A percentile compares a stretch with the other conserved stretches of the same genome.
Conservation (phyloP, 2,888 invertebrate genomes). For the Odontocerum albicorne region DNA sequence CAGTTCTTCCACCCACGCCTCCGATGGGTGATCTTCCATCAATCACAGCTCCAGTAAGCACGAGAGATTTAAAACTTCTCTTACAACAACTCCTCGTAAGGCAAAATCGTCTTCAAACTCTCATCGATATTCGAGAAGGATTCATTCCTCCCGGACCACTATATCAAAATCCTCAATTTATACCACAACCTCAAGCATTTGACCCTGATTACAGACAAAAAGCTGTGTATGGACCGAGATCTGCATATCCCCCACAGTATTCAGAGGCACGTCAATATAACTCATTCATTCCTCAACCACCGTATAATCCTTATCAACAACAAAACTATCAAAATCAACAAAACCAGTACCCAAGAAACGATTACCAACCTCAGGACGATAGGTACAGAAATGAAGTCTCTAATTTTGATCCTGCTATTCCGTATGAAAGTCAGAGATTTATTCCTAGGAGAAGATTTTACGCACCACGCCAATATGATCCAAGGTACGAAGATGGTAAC, state of each 20-base stretch:
- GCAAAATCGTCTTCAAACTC: slow-evolving; percentile 61
- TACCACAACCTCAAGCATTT: slow-evolving; percentile 35
- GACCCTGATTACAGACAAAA: slow-evolving; percentile 33
- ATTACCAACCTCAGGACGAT: slow-evolving; percentile 39
- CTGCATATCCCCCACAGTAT: slow-evolving; percentile 22
- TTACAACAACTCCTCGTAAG: slow-evolving; percentile 66
- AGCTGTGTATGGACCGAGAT: slow-evolving; percentile 22
- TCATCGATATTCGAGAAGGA: slow-evolving; percentile 48
- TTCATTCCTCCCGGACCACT: slow-evolving; percentile 39
- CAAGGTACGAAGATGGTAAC: slow-evolving; percentile 48
- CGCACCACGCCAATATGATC: slow-evolving; percentile 40
- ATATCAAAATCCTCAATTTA: slow-evolving; percentile 42
- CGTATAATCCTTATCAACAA: slow-evolving; percentile 50
- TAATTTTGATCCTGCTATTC: slow-evolving; percentile 46
- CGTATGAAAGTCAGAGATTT: slow-evolving; percentile 55
- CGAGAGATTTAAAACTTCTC: slow-evolving; percentile 68
- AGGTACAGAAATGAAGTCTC: slow-evolving; percentile 47
- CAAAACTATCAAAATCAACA: slow-evolving; percentile 43
- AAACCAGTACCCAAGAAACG: slow-evolving; percentile 38
- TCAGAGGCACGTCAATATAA: slow-evolving; percentile 42
- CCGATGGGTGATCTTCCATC: slow-evolving; percentile 58
- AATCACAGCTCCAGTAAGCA: slow-evolving; percentile 70
- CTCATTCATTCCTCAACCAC: slow-evolving; percentile 37
- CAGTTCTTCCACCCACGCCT: slow-evolving; percentile 47
- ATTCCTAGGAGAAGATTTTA: slow-evolving; percentile 50